phyloP scores from a whole-genome alignment of 2,797 vertebrate genomes.

The Triplophysa yarkandensis region DNA sequence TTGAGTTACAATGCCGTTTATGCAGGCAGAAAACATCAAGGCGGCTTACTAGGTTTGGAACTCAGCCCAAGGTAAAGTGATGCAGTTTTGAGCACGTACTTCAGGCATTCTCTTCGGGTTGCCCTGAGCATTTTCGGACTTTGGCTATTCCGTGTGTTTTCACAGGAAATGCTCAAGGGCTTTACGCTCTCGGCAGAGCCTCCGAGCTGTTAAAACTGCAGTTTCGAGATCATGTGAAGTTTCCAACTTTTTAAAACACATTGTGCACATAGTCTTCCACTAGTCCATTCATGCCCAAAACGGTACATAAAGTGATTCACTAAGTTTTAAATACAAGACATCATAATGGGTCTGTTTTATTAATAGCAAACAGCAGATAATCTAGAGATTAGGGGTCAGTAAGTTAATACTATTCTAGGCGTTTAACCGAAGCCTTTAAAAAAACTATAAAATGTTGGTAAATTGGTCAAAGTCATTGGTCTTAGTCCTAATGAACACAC shows the following conservation, averaged over 20 bases:
- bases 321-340: background rate
- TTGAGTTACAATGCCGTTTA: background rate
- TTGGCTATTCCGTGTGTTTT: slow-evolving; percentile 19
- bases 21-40: background rate
- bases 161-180: slow-evolving; percentile 11
- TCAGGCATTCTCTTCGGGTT: background rate
- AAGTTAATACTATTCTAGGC: too few relatives aligned
- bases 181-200: slow-evolving; percentile 8
- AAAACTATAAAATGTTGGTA: too few relatives aligned
- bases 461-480: background rate
- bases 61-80: background rate
- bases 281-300: background rate
- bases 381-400: too few relatives aligned
- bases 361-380: too few relatives aligned
- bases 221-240: slow-evolving; percentile 25
- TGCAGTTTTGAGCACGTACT: background rate
- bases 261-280: background rate
- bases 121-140: slow-evolving; percentile 34
- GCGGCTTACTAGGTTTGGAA: background rate
- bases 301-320: background rate
- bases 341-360: background rate
- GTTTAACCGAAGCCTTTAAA: too few relatives aligned
- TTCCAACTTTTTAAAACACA: slow-evolving; percentile 12
- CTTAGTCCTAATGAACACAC: background rate
- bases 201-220: slow-evolving; percentile 24